phyloP scores from a whole-genome alignment of 35 echinoderm and acorn worm genomes.

The Amphiura filiformis region DNA sequence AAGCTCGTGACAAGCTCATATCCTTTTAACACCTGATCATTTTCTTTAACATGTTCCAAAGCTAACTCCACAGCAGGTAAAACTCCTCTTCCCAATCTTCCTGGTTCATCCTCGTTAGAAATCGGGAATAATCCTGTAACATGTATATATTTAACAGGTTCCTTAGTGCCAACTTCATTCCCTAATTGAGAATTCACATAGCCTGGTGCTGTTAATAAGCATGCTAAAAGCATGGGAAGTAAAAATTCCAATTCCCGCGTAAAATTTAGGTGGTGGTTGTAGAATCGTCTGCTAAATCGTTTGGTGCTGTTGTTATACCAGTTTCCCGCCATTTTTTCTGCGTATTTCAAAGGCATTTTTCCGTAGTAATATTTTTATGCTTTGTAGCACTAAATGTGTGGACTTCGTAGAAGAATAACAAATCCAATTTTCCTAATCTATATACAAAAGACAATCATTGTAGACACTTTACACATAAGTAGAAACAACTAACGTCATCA shows the following conservation, averaged over 20 bases:
- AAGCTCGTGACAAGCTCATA: constrained; percentile 47
- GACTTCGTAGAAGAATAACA: no score
- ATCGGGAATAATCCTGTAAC: constrained; percentile 72
- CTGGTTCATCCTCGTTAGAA: constrained; percentile 18
- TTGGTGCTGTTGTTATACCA: no score
- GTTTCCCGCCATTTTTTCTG: not conserved
- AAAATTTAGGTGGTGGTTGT: not conserved
- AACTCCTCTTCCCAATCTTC: constrained; percentile 48
- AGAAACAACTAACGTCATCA: no score
- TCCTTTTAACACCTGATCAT: constrained; percentile 43
- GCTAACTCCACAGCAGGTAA: constrained; percentile 74
- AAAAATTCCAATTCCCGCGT: not conserved
- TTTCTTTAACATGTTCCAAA: constrained; percentile 56
- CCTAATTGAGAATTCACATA: not conserved
- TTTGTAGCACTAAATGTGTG: no score
- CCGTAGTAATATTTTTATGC: no score
- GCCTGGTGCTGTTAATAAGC: not conserved
- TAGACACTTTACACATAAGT: no score
- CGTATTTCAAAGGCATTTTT: not conserved
- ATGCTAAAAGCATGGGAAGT: not conserved
- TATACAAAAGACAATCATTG: no score
- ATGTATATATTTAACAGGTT: constrained; percentile 38
- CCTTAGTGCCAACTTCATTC: no score
- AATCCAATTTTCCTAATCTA: no score
- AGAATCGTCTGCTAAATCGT: constrained; percentile 10